Evolutionary conservation across 1,140 invertebrate genomes (phyloP).

Genomic region (Drosophila kurseongensis): DNA sequence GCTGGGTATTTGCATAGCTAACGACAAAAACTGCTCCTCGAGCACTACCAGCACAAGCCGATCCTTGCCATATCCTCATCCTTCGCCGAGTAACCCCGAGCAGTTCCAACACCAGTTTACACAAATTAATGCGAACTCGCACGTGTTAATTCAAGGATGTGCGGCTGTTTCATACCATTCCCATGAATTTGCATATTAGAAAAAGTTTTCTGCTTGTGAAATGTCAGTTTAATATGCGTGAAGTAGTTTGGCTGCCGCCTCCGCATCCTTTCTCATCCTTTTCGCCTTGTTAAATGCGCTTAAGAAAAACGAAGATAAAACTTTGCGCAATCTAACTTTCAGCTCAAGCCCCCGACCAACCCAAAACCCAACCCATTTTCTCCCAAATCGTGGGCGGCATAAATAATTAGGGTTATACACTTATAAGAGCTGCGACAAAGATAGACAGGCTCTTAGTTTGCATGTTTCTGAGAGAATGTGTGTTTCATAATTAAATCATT

Average conservation of each 20-base stretch:
- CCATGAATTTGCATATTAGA: constrained; percentile 80
- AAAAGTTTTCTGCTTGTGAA: constrained; percentile 79
- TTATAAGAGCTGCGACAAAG: constrained; percentile 30
- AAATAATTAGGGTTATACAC: constrained; percentile 66
- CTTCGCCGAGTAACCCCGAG: constrained; percentile 22
- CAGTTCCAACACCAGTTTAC: constrained; percentile 62
- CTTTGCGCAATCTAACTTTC: constrained; percentile 63
- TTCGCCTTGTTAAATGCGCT: constrained; percentile 55
- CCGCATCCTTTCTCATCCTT: constrained; percentile 9
- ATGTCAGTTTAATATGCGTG: constrained; percentile 82
- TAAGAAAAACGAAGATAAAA: constrained; percentile 71
- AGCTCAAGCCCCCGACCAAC: not conserved
- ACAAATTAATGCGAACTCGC: constrained; percentile 81
- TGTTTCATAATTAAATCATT: constrained; percentile 48
- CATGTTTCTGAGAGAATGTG: constrained; percentile 10
- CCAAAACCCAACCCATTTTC: constrained; percentile 1
- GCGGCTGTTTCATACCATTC: constrained; percentile 56
- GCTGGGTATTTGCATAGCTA: constrained; percentile 75
- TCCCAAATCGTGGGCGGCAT: constrained; percentile 57
- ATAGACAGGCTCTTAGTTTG: constrained; percentile 18
- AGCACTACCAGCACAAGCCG: not conserved
- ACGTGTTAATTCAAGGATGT: constrained; percentile 82
- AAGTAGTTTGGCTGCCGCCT: constrained; percentile 63
- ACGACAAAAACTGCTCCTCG: constrained; percentile 70
- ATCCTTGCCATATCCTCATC: constrained; percentile 6